These are phyloP conservation scores for Willowsia nigromaculata DNA, from an alignment of 2,888 invertebrate genomes.

Conservation along the genomic window DNA sequence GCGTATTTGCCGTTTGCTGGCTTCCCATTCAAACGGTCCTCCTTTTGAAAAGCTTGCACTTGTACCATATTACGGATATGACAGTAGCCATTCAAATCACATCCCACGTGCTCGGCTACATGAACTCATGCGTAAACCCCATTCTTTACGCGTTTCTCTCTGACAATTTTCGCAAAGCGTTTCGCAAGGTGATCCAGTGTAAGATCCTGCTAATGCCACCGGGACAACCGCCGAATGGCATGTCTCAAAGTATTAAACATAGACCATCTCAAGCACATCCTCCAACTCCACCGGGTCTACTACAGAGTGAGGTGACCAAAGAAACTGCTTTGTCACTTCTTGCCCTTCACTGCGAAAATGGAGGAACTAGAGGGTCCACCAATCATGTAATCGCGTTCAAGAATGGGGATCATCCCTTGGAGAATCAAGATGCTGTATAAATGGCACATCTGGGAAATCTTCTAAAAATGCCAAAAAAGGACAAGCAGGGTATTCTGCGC, in stretches of 20 bases:
- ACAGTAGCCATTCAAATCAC: slow-evolving; percentile 89
- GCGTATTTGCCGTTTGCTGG: slow-evolving; percentile 94
- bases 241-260: slow-evolving; percentile 43
- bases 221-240: slow-evolving; percentile 26
- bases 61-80: slow-evolving; percentile 85
- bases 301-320: slow-evolving; percentile 59
- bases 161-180: slow-evolving; percentile 95
- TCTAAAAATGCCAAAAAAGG: neutral
- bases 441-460: neutral
- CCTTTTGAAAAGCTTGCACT: slow-evolving; percentile 87
- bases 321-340: slow-evolving; percentile 74
- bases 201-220: slow-evolving; percentile 30
- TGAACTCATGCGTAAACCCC: slow-evolving; percentile 95
- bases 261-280: slow-evolving; percentile 45
- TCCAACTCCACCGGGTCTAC: neutral
- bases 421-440: slow-evolving; percentile 55
- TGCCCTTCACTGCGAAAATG: slow-evolving; percentile 76
- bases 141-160: slow-evolving; percentile 96
- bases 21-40: slow-evolving; percentile 92
- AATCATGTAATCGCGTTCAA: slow-evolving; percentile 64
- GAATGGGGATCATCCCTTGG: slow-evolving; percentile 52
- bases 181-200: slow-evolving; percentile 84
- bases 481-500: neutral
- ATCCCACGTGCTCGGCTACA: slow-evolving; percentile 92
- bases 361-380: slow-evolving; percentile 57